Base-by-base conservation (phyloP, 2,888 invertebrate genomes). In the Pollenia griseotomentosa region DNA sequence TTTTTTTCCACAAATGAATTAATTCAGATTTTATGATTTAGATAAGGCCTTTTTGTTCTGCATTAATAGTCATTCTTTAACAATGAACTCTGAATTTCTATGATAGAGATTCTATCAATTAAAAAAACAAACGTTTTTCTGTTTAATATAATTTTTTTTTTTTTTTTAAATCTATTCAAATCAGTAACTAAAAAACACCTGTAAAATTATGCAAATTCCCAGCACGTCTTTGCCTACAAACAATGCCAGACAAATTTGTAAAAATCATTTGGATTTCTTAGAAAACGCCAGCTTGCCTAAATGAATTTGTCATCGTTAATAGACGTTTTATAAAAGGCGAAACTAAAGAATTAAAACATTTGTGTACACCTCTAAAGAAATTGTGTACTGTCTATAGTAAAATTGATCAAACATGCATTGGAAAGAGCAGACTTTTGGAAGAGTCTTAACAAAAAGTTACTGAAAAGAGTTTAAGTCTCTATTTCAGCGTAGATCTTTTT, bases 231-330 rank as follows among this genome's bases (percentile, higher is more conserved):
- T 9, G 53, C 1, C 46, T 63, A 12, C 57, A 16, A n/a, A 61
- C 51, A 79, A 51, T 70, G 61, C 46, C 79, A 79, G 61, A 59
- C 51, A 6, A 33, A 66, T n/a, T 5, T 42, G 44, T 12, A 4
- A 51, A 79, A 59, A n/a, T 2, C 2, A 23, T 59, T 44, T 57
- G 1, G 33, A 66, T 12, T 79, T 53, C 68, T 14, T 11, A 48
- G 46, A 55, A 57, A 66, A 66, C 2, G 19, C 1, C 33, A 12
- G 7, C 42, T 51, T 40, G 14, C 33, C 6, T 53, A 12, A 53
- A 33, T 42, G 19, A n/a, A 19, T n/a, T 53, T 75, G 63, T 75
- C 65, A 65, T 55, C 16, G 55, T 51, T 42, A 77, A 65, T 53
- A 78, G 48, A 68, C 44, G 65, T 55, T 42, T 16, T n/a, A 5